phyloP scores from a whole-genome alignment of 2,888 invertebrate species.

The Orthonevra nobilis region DNA sequence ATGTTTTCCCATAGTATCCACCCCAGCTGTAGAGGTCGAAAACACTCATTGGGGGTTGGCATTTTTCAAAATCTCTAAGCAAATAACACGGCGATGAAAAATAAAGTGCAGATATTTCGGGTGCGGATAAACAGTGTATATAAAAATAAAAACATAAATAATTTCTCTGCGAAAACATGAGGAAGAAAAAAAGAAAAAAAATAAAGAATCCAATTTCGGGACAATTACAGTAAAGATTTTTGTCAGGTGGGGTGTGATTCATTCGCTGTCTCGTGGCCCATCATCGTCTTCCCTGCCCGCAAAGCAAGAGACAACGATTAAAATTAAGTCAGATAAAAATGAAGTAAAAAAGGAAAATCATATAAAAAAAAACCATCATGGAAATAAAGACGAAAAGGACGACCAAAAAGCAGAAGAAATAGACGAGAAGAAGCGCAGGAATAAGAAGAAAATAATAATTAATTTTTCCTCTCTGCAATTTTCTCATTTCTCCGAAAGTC shows the following conservation, averaged over 20 bases:
- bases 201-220: slow-evolving; percentile 64
- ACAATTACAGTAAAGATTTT: slow-evolving; percentile 63
- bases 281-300: background rate
- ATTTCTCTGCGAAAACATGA: no score
- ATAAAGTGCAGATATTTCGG: background rate
- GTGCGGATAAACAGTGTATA: slow-evolving; percentile 5
- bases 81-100: background rate
- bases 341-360: slow-evolving; percentile 15
- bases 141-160: slow-evolving; percentile 40
- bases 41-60: no score
- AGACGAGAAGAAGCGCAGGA: no score
- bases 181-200: slow-evolving; percentile 21
- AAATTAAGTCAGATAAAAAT: slow-evolving; percentile 66
- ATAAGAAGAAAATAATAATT: slow-evolving; percentile 65
- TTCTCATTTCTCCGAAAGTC: slow-evolving; percentile 69
- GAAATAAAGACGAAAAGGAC: slow-evolving; percentile 31
- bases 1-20: slow-evolving; percentile 17
- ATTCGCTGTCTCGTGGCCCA: slow-evolving; percentile 9
- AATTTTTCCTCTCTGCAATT: slow-evolving; percentile 70
- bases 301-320: slow-evolving; percentile 38
- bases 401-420: slow-evolving; percentile 1
- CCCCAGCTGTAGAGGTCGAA: background rate
- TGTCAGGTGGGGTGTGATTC: slow-evolving; percentile 17
- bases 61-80: slow-evolving; percentile 17
- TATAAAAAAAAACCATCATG: background rate